Base-by-base conservation (phyloP, 2,797 vertebrate species). In the Podarcis lilfordi region DNA sequence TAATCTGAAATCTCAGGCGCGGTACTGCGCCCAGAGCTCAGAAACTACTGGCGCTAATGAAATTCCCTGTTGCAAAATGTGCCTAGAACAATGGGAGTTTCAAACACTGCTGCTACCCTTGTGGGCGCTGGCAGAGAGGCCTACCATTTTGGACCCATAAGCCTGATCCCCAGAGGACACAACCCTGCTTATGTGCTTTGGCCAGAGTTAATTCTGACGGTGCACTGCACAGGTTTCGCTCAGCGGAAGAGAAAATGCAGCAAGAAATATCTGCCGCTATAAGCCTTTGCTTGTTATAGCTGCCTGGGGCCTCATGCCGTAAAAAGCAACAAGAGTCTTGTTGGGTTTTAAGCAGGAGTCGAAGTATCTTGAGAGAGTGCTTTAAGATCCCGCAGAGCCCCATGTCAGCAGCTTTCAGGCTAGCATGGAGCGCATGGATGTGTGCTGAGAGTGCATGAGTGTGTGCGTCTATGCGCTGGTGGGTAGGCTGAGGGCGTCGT, bases 321-420 rank as follows among this genome's bases (percentile, higher is more conserved):
- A 88, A 90, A 90, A 84, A 69, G 64, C 82, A 77, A 78, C 77
- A 69, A 61, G 82, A 85, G 72, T 59, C 78, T 85, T 81, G 72
- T 77, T 82, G 72, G 84, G 45, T 85, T 90, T 90, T 68, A 85
- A 90, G 61, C 85, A 43, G 69, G 76, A 84, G 25, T 64, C 77
- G 83, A 71, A 85, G 77, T 90, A 90, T 68, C 89, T 90, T 68
- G 59, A 85, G 76, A 80, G 76, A 37, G 27, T 75, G 76, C 76
- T 85, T 90, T 84, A 90, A 85, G 89, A 90, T 43, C 29, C 78
- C 29, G 11, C 71, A 45, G 61, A 85, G 86, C 50, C 64, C 79
- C 78, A 29, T n/a, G 82, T 90, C 89, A 88, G 89, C 89, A 88
- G 72, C 71, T 81, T 90, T 88, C 82, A 85, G 72, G 82, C 77